Conservation (phyloP, 2,888 invertebrate genomes). For the Agrypnus murinus region DNA sequence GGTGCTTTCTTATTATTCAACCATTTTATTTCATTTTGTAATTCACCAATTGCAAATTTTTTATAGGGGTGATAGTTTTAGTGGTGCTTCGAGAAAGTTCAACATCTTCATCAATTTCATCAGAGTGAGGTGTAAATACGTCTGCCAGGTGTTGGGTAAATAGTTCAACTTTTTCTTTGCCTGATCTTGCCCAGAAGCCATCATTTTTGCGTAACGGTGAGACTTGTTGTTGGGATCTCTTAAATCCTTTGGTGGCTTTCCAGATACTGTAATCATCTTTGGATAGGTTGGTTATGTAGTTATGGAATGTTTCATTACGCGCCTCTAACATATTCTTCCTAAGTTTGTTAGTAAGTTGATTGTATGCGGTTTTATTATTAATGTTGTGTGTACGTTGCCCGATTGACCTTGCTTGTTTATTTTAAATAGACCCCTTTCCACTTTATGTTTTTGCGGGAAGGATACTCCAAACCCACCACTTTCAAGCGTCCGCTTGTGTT, state of each 20-base stretch:
- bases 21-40: conserved; percentile 14
- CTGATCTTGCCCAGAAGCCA: conserved; percentile 12
- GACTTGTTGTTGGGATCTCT: conserved; percentile 11
- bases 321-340: conserved; percentile 1
- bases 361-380: conserved; percentile 6
- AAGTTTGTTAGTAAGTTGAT: conserved; percentile 12
- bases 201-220: conserved; percentile 7
- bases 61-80: background rate
- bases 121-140: conserved; percentile 18
- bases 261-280: conserved; percentile 13
- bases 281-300: background rate
- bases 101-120: conserved; percentile 14
- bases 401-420: too few relatives aligned
- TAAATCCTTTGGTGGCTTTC: conserved; percentile 18
- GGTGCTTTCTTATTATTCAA: conserved; percentile 16
- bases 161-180: conserved; percentile 9
- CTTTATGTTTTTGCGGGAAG: too few relatives aligned
- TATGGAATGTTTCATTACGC: background rate
- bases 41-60: conserved; percentile 20
- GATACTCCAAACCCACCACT: too few relatives aligned
- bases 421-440: too few relatives aligned
- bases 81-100: background rate
- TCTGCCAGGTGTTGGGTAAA: conserved; percentile 4
- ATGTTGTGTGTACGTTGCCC: conserved; percentile 1
- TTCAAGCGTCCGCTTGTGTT: too few relatives aligned